Evolutionary conservation across 2,113 vertebrate species (phyloP), one percentile per base, ranked within the genome.

Genomic region (Brachyhypopomus occidentalis): DNA sequence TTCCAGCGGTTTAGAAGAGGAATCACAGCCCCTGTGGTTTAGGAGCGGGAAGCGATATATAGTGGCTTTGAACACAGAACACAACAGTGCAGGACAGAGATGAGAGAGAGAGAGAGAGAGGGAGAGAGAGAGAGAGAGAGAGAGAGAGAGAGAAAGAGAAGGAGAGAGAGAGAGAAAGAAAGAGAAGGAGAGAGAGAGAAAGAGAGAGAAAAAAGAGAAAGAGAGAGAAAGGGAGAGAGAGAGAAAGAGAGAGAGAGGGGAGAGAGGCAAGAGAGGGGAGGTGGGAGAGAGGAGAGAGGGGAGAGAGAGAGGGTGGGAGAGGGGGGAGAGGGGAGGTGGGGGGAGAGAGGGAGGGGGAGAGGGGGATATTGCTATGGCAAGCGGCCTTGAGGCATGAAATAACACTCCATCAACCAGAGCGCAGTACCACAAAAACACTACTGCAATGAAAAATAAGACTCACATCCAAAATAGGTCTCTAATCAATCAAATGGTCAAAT

Each of bases 401-500:
- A 78, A 67, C 63, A 52, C 19, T 77, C 27, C 48, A 78, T 78
- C 27, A 78, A 69, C 48, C 20, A 56, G 23, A 52, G 55, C 20
- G 30, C 63, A 36, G 55, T 27, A 48, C 45, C 3, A 34, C 5
- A 8, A 60, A 36, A 70, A 62, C 71, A 70, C 59, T 71, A 36
- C 63, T 52, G 17, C 12, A 30, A 59, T n/a, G 58, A 60, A 77
- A 48, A 83, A 66, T 76, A 72, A 17, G 45, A 20, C 60, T 69
- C 59, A 52, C 27, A 23, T 69, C 71, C 19, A 62, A 72, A 64
- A 78, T 23, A 69, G 62, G 36, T 12, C 45, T 78, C 76, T n/a
- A 60, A 60, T 78, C 76, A 78, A 78, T 78, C 62, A 78, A 48
- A 27, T 66, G 41, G 19, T 41, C 45, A 67, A 77, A 77, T 63